phyloP scores from a whole-genome alignment of 2,888 invertebrate species.

The Rotaria magnacalcarata region DNA sequence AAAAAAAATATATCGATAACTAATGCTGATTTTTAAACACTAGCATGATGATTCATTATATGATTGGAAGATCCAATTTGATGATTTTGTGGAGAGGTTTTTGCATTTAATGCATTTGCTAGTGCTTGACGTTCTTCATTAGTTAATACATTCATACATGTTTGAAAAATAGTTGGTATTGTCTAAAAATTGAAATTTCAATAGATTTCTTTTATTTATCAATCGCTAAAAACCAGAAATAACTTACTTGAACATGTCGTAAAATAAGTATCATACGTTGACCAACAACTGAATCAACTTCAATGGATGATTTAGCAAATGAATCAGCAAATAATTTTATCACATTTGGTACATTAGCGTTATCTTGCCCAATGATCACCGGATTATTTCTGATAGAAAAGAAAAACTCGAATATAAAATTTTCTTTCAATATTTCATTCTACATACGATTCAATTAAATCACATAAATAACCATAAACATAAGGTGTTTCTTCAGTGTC shows the following conservation, averaged over 20 bases:
- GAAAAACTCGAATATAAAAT: not conserved
- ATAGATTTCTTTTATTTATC: not conserved
- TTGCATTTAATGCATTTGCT: not conserved
- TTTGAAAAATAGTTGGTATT: conserved; percentile 40
- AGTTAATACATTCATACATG: conserved; percentile 37
- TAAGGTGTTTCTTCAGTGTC: conserved; percentile 92
- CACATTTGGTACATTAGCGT: conserved; percentile 80
- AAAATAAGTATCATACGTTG: conserved; percentile 77
- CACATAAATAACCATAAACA: conserved; percentile 89
- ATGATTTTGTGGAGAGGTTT: not conserved
- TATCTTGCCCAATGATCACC: conserved; percentile 76
- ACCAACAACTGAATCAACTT: conserved; percentile 69
- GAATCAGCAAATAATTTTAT: conserved; percentile 84
- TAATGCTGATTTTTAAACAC: not conserved
- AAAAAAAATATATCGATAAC: not conserved
- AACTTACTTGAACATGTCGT: conserved; percentile 74
- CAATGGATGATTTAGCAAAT: conserved; percentile 76
- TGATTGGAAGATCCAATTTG: not conserved
- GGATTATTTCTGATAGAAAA: conserved; percentile 69
- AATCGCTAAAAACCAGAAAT: not conserved
- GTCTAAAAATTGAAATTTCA: not conserved
- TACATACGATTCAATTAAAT: conserved; percentile 73
- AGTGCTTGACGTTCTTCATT: conserved; percentile 13
- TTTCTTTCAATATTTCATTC: not conserved
- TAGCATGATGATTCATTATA: conserved; percentile 2